A percentile compares a stretch with the other conserved stretches of the same genome.
These are phyloP conservation scores for Orthonevra nobilis DNA, from an alignment of 2,888 invertebrate species.

Conservation along the genomic window DNA sequence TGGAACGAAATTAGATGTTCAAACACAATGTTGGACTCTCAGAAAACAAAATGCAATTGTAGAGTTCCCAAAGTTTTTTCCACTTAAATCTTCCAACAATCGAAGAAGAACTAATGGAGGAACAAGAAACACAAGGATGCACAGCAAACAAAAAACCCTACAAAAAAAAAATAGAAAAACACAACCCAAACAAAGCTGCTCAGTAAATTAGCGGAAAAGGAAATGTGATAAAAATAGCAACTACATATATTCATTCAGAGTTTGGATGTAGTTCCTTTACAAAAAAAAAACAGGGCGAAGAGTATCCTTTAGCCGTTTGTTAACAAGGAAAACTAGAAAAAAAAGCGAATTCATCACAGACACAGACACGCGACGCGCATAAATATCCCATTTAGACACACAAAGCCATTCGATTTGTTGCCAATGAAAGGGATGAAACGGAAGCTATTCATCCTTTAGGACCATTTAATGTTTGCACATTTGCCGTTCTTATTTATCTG, in stretches of 20 bases:
- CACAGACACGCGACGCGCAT: slow-evolving; percentile 69
- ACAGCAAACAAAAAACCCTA: slow-evolving; percentile 5
- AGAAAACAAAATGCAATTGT: slow-evolving; percentile 13
- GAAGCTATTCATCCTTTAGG: slow-evolving; percentile 67
- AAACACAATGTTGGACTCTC: neutral
- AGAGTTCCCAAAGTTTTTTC: slow-evolving; percentile 16
- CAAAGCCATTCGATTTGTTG: slow-evolving; percentile 70
- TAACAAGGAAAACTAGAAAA: slow-evolving; percentile 1
- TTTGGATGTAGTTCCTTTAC: neutral
- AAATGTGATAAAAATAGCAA: slow-evolving; percentile 52
- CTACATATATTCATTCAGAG: slow-evolving; percentile 34
- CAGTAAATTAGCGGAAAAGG: slow-evolving; percentile 60
- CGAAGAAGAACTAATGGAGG: slow-evolving; percentile 8
- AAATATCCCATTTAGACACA: slow-evolving; percentile 70
- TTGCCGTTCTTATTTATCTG: slow-evolving; percentile 65
- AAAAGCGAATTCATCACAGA: slow-evolving; percentile 62
- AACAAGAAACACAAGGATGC: neutral
- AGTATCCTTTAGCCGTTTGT: slow-evolving; percentile 1
- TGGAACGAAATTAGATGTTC: neutral
- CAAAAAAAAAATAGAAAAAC: neutral
- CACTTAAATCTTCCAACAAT: slow-evolving; percentile 27
- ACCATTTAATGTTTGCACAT: slow-evolving; percentile 70
- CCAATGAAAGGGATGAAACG: slow-evolving; percentile 69
- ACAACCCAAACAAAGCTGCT: slow-evolving; percentile 24
- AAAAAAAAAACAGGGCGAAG: neutral